These are phyloP conservation scores for Nomia melanderi DNA, from an alignment of 1,140 invertebrate species.

Conservation along the genomic window DNA sequence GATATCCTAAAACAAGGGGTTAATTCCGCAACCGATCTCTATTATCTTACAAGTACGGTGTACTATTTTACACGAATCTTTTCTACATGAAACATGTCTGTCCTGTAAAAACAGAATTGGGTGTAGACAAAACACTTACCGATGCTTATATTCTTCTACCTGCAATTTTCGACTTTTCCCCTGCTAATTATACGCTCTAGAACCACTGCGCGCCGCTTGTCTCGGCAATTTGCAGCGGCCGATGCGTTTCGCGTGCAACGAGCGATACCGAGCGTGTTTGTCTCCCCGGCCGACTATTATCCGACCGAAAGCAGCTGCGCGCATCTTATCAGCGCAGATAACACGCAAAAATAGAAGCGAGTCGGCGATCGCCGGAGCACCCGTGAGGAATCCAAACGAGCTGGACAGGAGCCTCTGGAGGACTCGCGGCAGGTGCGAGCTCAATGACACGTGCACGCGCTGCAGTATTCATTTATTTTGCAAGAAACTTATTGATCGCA, in stretches of 20 bases:
- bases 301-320: slow-evolving; percentile 35
- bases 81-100: too few species aligned
- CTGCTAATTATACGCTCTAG: too few species aligned
- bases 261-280: slow-evolving; percentile 20
- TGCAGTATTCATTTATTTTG: too few species aligned
- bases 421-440: slow-evolving; percentile 24
- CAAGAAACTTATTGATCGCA: too few species aligned
- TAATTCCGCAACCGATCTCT: too few species aligned
- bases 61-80: too few species aligned
- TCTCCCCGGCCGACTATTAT: slow-evolving; percentile 19
- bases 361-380: slow-evolving; percentile 1
- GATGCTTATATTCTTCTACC: too few species aligned
- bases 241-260: background rate
- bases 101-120: too few species aligned
- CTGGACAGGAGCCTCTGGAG: background rate
- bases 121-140: too few species aligned
- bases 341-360: slow-evolving; percentile 29
- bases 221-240: background rate
- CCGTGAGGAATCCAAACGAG: slow-evolving; percentile 28
- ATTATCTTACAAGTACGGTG: too few species aligned
- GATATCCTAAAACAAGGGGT: too few species aligned
- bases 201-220: background rate
- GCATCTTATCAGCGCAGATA: slow-evolving; percentile 43
- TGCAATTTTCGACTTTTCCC: background rate
- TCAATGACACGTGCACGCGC: slow-evolving; percentile 7